These are phyloP conservation scores for Phaonia tiefii DNA, from an alignment of 2,888 invertebrate species.

Conservation along the genomic window DNA sequence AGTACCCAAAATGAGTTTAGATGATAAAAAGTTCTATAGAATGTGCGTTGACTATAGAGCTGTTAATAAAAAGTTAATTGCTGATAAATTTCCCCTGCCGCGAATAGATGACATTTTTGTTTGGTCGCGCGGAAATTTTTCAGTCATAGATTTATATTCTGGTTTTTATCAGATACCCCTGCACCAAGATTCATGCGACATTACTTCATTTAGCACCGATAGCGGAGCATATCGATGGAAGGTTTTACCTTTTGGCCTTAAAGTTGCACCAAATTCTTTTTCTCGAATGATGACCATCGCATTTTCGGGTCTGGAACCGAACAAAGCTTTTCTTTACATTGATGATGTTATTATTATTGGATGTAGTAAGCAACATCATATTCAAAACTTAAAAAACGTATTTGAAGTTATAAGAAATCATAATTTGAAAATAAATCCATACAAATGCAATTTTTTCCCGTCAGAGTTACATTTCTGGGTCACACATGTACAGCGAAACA, in stretches of 20 bases:
- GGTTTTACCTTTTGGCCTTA: no score
- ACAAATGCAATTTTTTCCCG: neutral
- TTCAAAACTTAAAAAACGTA: slow-evolving; percentile 18
- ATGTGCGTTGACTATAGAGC: no score
- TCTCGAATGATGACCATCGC: slow-evolving; percentile 70
- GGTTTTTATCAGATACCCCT: slow-evolving; percentile 70
- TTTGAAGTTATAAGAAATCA: slow-evolving; percentile 1
- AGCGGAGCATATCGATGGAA: no score
- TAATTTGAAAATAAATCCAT: no score
- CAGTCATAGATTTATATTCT: no score
- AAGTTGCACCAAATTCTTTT: slow-evolving; percentile 62
- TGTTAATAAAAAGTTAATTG: no score
- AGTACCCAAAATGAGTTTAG: slow-evolving; percentile 51
- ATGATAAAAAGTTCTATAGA: slow-evolving; percentile 42
- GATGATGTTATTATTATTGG: slow-evolving; percentile 57
- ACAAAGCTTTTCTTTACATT: slow-evolving; percentile 33
- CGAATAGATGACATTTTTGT: slow-evolving; percentile 50
- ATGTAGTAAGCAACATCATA: no score
- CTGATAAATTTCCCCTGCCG: slow-evolving; percentile 54
- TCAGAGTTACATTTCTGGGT: no score
- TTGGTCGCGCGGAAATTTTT: slow-evolving; percentile 51
- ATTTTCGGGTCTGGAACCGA: no score
- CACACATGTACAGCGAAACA: slow-evolving; percentile 9
- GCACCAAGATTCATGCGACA: slow-evolving; percentile 58
- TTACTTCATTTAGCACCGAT: slow-evolving; percentile 69